Evolutionary conservation across 2,113 vertebrate genomes (phyloP).

Genomic region (Nycticryphes semicollaris): DNA sequence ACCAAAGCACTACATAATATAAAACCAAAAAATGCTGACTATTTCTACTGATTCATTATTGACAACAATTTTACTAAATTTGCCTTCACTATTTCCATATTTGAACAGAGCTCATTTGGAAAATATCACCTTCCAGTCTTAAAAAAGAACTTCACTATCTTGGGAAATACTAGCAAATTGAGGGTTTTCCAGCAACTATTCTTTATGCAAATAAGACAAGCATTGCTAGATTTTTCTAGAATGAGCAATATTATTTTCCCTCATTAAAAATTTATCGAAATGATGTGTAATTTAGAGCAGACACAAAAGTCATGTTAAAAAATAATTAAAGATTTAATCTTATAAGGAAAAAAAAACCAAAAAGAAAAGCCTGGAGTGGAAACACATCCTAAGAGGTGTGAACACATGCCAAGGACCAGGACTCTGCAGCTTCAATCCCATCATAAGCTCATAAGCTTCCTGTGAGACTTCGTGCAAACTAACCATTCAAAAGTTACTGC

Average conservation of each 20-base stretch:
- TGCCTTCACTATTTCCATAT: background rate
- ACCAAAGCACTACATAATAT: background rate
- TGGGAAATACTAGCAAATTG: background rate
- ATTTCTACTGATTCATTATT: background rate
- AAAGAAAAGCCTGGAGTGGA: background rate
- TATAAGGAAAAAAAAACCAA: background rate
- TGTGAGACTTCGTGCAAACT: background rate
- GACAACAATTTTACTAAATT: background rate
- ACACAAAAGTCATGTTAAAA: background rate
- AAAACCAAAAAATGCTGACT: background rate
- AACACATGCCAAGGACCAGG: background rate
- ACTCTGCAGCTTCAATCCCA: background rate
- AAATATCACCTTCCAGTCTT: background rate
- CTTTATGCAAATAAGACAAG: background rate
- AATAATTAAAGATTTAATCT: background rate
- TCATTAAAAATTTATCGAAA: background rate
- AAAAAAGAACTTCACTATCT: background rate
- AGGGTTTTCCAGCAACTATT: background rate
- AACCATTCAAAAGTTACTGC: background rate
- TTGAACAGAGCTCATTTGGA: background rate
- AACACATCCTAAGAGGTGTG: background rate
- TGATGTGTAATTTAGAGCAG: background rate
- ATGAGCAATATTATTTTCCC: background rate
- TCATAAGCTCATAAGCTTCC: background rate
- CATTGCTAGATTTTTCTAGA: background rate